phyloP scores from a whole-genome alignment of 1,140 invertebrate species.

The Heliconius himera region DNA sequence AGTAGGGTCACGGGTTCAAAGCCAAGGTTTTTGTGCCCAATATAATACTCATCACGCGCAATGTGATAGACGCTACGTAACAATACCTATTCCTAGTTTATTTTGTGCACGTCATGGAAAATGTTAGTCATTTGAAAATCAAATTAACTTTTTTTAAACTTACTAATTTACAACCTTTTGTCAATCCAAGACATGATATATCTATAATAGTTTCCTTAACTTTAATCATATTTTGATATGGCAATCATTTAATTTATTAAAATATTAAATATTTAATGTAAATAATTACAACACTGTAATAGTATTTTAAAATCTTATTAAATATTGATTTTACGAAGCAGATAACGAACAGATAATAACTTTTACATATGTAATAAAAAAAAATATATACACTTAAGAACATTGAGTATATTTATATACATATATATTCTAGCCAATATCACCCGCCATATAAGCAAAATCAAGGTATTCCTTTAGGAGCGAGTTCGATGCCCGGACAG shows the following conservation, averaged over 20 bases:
- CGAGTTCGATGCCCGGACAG: slow-evolving; percentile 60
- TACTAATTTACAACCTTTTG: not conserved
- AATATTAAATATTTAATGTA: not conserved
- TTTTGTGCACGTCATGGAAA: slow-evolving; percentile 13
- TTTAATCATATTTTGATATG: slow-evolving; percentile 1
- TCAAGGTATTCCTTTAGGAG: slow-evolving; percentile 65
- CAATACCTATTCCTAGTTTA: slow-evolving; percentile 9
- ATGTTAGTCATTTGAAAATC: slow-evolving; percentile 9
- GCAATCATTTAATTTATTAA: not conserved
- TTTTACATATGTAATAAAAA: not conserved
- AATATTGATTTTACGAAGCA: no score
- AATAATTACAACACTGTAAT: no score
- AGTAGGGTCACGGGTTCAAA: slow-evolving; percentile 1
- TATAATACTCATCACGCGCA: slow-evolving; percentile 2
- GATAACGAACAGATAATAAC: no score
- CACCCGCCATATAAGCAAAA: slow-evolving; percentile 27
- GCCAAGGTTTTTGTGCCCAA: slow-evolving; percentile 11
- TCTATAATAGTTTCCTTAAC: not conserved
- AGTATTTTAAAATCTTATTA: no score
- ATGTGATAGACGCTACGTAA: slow-evolving; percentile 10
- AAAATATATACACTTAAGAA: not conserved
- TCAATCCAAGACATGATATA: not conserved
- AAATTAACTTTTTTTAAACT: slow-evolving; percentile 1
- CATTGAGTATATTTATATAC: slow-evolving; percentile 22
- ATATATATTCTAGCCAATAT: slow-evolving; percentile 7